Evolutionary conservation across 1,140 invertebrate genomes (phyloP).

Genomic region (Proctacanthus coquilletti): DNA sequence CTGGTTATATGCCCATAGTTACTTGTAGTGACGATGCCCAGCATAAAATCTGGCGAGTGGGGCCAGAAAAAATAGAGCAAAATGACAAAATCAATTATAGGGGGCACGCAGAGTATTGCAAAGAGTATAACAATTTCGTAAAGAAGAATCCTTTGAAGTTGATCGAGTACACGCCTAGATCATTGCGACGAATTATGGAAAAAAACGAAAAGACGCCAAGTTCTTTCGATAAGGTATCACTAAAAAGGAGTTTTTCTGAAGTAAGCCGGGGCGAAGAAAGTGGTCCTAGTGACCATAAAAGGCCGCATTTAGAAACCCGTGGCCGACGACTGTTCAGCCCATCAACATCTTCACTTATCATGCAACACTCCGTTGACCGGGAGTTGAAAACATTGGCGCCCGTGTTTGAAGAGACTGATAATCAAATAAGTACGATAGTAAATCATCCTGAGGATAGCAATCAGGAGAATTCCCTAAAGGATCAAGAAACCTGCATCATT

Average conservation of each 20-base stretch:
- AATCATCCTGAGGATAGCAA: slow-evolving; percentile 10
- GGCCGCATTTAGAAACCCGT: slow-evolving; percentile 29
- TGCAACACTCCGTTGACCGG: too few relatives aligned
- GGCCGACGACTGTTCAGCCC: slow-evolving; percentile 29
- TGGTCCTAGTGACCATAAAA: slow-evolving; percentile 19
- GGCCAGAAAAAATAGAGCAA: slow-evolving; percentile 35
- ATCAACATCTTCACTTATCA: background rate
- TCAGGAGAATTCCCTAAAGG: slow-evolving; percentile 13
- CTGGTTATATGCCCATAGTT: slow-evolving; percentile 40
- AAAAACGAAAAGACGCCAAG: slow-evolving; percentile 25
- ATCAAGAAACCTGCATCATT: slow-evolving; percentile 13
- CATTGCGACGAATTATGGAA: slow-evolving; percentile 30
- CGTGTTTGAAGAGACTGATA: slow-evolving; percentile 9
- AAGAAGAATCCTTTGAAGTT: slow-evolving; percentile 19
- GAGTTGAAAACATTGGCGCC: slow-evolving; percentile 1
- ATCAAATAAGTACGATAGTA: slow-evolving; percentile 7
- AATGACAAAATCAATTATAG: slow-evolving; percentile 31
- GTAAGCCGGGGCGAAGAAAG: slow-evolving; percentile 11
- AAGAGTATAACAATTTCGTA: slow-evolving; percentile 10
- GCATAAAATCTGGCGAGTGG: slow-evolving; percentile 59
- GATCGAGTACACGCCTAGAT: slow-evolving; percentile 33
- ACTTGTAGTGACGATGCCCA: slow-evolving; percentile 67
- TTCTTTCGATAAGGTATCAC: slow-evolving; percentile 17
- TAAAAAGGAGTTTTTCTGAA: slow-evolving; percentile 22
- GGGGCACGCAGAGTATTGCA: slow-evolving; percentile 37